Evolutionary conservation across 2,113 vertebrate species (phyloP), one percentile per base, ranked within the genome.

Genomic region (Pica pica): DNA sequence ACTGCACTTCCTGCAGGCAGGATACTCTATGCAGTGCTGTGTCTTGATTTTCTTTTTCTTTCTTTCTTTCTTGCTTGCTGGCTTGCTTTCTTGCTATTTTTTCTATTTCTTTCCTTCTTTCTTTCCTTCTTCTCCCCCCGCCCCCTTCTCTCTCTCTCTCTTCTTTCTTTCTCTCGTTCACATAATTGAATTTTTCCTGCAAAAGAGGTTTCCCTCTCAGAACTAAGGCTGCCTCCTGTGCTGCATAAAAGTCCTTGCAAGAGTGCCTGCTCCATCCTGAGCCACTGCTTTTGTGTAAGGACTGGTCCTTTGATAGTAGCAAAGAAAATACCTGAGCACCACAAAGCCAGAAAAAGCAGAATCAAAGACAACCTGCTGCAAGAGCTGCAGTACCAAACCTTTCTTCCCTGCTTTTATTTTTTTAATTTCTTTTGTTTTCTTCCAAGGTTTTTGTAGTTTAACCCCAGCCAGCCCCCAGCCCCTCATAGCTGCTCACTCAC

Each of bases 181-280:
- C 15, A 60, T 44, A 90, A 64, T 28, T 71, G 77, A 89, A 13
- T 79, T 79, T 71, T 89, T 79, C 39, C 49, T 73, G 37, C 44
- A 60, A 71, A 93, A 93, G 70, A 65, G 20, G 18, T 56, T 94
- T 96, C 47, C n/a, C 37, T 84, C 57, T 85, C 78, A 85, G 60
- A 89, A 71, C 49, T 31, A 24, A 76, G 82, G 57, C 49, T 90
- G 44, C 90, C 95, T 93, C 75, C 84, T 94, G 82, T 79, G 90
- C 49, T 85, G 74, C 24, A 94, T 93, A 41, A 94, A 93, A 94
- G 84, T 76, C 74, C 67, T 89, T 89, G 80, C 59, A 77, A 81
- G 89, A 63, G 68, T 82, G 22, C 37, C 76, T 4, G 4, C 70
- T 93, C 74, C 61, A 87, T 49, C 70, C 92, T 68, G 81, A 91